Conservation (phyloP, 1,140 invertebrate species). For the Gryon sp. region DNA sequence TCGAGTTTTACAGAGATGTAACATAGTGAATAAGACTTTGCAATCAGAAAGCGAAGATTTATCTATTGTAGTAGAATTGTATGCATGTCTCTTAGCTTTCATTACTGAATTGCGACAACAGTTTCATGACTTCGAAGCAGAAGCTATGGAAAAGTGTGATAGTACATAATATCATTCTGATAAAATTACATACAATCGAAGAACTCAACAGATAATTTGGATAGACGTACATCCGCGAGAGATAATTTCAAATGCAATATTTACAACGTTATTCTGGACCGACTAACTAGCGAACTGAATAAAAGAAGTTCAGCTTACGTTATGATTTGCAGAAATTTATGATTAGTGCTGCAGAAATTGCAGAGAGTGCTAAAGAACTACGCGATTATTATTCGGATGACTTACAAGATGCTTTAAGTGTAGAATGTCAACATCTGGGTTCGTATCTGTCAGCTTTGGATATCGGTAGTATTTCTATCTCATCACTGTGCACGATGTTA, state of each 20-base stretch:
- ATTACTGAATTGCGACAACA: slow-evolving; percentile 7
- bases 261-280: slow-evolving; percentile 5
- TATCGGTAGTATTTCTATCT: too few relatives aligned
- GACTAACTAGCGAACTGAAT: slow-evolving; percentile 3
- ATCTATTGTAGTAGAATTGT: slow-evolving; percentile 6
- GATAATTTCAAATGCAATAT: neutral
- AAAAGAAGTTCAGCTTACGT: slow-evolving; percentile 4
- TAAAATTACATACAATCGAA: too few relatives aligned
- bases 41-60: slow-evolving; percentile 19
- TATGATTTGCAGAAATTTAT: neutral
- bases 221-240: neutral
- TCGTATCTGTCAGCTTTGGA: too few relatives aligned
- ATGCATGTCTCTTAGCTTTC: slow-evolving; percentile 16
- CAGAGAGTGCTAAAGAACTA: neutral
- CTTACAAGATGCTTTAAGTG: too few relatives aligned
- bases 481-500: too few relatives aligned
- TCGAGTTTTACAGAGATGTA: slow-evolving; percentile 22
- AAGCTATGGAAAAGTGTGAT: too few relatives aligned
- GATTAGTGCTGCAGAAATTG: neutral
- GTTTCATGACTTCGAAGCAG: slow-evolving; percentile 20
- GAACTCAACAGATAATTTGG: too few relatives aligned
- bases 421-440: too few relatives aligned
- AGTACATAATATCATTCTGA: too few relatives aligned
- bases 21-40: slow-evolving; percentile 17
- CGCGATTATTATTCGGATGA: too few relatives aligned